These are phyloP conservation scores for Lasioglossum vierecki DNA, from an alignment of 2,888 invertebrate genomes.

Conservation along the genomic window DNA sequence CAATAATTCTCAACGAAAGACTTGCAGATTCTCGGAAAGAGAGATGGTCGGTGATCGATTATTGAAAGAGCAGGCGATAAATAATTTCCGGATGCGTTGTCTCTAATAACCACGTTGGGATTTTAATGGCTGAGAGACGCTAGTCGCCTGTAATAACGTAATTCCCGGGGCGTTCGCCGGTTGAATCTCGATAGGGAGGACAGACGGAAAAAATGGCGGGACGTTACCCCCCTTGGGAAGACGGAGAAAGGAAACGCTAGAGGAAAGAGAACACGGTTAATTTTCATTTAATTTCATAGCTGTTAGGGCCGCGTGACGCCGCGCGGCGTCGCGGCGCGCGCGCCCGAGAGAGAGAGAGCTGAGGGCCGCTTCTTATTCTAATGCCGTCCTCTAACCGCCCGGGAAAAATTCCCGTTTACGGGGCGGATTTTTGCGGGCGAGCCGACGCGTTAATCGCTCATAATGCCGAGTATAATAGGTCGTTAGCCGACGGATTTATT, in stretches of 20 bases:
- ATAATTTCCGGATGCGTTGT: neutral
- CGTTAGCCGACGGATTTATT: constrained; percentile 61
- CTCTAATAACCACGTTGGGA: neutral
- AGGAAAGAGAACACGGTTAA: constrained; percentile 56
- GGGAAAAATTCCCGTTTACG: constrained; percentile 62
- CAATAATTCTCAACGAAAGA: neutral
- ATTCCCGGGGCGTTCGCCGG: neutral
- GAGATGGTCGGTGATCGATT: neutral
- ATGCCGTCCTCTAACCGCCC: constrained; percentile 27
- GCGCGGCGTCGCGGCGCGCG: neutral
- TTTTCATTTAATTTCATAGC: constrained; percentile 73
- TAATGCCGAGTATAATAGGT: constrained; percentile 61
- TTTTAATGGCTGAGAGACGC: neutral
- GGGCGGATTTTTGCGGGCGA: constrained; percentile 59
- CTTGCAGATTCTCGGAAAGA: neutral
- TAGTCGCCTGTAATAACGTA: neutral
- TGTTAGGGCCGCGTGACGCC: constrained; percentile 57
- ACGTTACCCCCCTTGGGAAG: neutral
- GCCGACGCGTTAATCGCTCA: constrained; percentile 65
- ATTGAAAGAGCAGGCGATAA: neutral
- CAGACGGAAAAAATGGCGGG: neutral
- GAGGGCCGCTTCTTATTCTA: constrained; percentile 48
- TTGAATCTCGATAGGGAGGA: neutral
- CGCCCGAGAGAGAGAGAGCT: no score
- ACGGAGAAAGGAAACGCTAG: neutral